A percentile compares a stretch with the other conserved stretches of the same genome.
phyloP scores from a whole-genome alignment of 2,113 vertebrate species.

The Oryzias woworae region DNA sequence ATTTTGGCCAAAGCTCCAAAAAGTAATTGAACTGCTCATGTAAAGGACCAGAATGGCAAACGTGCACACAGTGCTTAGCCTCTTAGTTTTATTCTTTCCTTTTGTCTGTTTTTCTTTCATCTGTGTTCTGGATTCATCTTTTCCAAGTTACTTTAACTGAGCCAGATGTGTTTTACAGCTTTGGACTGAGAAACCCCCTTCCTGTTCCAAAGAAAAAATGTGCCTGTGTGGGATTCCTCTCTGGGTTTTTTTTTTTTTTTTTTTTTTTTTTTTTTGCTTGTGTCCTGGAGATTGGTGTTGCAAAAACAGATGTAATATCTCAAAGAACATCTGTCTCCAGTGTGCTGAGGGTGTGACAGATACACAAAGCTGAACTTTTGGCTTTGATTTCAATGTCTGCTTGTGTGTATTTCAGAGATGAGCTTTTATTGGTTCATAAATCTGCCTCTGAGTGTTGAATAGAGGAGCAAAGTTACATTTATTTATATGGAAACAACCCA shows the following conservation, averaged over 20 bases:
- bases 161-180: slow-evolving; percentile 53
- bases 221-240: slow-evolving; percentile 34
- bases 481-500: slow-evolving; percentile 1
- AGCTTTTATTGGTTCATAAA: slow-evolving; percentile 68
- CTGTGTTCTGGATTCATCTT: slow-evolving; percentile 29
- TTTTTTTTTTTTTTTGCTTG: slow-evolving; percentile 11
- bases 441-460: slow-evolving; percentile 30
- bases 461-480: slow-evolving; percentile 3
- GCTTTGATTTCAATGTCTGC: slow-evolving; percentile 34
- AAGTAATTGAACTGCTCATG: slow-evolving; percentile 59
- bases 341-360: slow-evolving; percentile 42
- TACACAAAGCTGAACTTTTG: slow-evolving; percentile 58
- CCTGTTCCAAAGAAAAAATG: slow-evolving; percentile 59
- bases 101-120: slow-evolving; percentile 40
- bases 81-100: slow-evolving; percentile 12
- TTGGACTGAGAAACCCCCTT: slow-evolving; percentile 43
- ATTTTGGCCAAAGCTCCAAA: slow-evolving; percentile 48
- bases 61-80: neutral
- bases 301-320: slow-evolving; percentile 72
- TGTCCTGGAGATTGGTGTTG: slow-evolving; percentile 21
- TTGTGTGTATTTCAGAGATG: slow-evolving; percentile 32
- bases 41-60: slow-evolving; percentile 40
- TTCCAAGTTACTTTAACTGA: slow-evolving; percentile 13
- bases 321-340: slow-evolving; percentile 69
- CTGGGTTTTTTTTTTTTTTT: slow-evolving; percentile 11